Percentiles rank a stretch among this genome's conserved stretches.
These are phyloP conservation scores for Epinotia nisella DNA, from an alignment of 2,888 invertebrate species.

Conservation along the genomic window DNA sequence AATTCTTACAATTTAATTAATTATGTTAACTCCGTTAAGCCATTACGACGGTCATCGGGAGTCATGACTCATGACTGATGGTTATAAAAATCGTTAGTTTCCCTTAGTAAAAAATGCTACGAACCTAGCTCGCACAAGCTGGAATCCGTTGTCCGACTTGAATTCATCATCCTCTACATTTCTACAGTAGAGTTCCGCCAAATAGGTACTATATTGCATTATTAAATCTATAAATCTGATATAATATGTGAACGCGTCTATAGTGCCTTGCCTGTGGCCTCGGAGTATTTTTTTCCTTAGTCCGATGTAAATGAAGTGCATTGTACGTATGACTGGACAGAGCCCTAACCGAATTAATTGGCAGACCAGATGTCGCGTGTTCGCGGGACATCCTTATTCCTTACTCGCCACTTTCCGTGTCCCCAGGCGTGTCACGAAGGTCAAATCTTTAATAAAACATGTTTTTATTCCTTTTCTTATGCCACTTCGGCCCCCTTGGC, in stretches of 20 bases:
- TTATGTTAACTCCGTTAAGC: background rate
- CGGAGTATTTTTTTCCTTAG: too few relatives aligned
- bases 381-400: constrained; percentile 35
- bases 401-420: constrained; percentile 39
- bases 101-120: constrained; percentile 8
- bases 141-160: constrained; percentile 5
- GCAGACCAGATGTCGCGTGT: constrained; percentile 42
- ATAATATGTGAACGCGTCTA: too few relatives aligned
- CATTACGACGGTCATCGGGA: background rate
- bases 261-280: too few relatives aligned
- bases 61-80: background rate
- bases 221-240: background rate
- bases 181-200: too few relatives aligned
- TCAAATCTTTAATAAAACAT: constrained; percentile 44
- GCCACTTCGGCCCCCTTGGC: constrained; percentile 12
- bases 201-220: background rate
- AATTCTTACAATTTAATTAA: too few relatives aligned
- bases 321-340: constrained; percentile 3
- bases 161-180: background rate
- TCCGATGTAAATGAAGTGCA: constrained; percentile 9
- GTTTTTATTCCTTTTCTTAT: constrained; percentile 36
- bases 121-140: background rate
- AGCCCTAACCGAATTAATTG: constrained; percentile 23
- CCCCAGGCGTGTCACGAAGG: constrained; percentile 39
- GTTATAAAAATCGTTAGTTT: constrained; percentile 32